Percentiles rank a stretch among this genome's conserved stretches.
Evolutionary conservation across 2,888 invertebrate genomes (phyloP).

Genomic region (Seira musarum): DNA sequence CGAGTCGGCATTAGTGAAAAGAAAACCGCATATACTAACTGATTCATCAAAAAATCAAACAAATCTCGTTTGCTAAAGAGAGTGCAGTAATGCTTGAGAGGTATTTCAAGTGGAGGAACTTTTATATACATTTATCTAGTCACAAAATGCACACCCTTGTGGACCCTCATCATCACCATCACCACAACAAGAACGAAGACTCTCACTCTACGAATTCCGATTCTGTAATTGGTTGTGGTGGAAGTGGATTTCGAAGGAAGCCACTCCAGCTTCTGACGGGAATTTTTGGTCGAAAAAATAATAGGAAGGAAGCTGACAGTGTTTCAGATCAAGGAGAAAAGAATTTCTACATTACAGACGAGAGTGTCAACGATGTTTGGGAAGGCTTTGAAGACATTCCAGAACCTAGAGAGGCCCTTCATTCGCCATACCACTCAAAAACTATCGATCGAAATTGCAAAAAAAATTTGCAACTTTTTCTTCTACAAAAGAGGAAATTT

Average conservation of each 20-base stretch:
- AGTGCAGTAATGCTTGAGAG: conserved; percentile 32
- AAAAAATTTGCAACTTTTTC: conserved; percentile 84
- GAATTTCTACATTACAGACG: conserved; percentile 64
- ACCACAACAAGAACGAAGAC: conserved; percentile 33
- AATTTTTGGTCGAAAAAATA: conserved; percentile 63
- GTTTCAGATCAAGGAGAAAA: conserved; percentile 49
- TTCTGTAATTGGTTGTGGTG: conserved; percentile 54
- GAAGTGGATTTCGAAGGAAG: conserved; percentile 57
- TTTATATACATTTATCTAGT: conserved; percentile 41
- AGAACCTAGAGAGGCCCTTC: conserved; percentile 68
- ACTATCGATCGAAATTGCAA: conserved; percentile 82
- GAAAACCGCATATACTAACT: neutral
- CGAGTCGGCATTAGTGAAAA: neutral
- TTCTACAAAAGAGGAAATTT: neutral
- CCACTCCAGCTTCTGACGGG: conserved; percentile 66
- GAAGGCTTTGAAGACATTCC: conserved; percentile 59
- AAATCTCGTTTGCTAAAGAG: neutral
- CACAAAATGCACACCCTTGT: conserved; percentile 44
- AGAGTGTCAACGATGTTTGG: conserved; percentile 65
- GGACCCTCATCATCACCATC: conserved; percentile 28
- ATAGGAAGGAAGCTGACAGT: conserved; percentile 51
- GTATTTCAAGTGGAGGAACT: conserved; percentile 35
- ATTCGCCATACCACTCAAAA: conserved; percentile 69
- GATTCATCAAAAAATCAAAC: neutral
- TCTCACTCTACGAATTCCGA: conserved; percentile 50